Evolutionary conservation across 1,140 invertebrate genomes (phyloP).

Genomic region (Aphelenchoides fujianensis): DNA sequence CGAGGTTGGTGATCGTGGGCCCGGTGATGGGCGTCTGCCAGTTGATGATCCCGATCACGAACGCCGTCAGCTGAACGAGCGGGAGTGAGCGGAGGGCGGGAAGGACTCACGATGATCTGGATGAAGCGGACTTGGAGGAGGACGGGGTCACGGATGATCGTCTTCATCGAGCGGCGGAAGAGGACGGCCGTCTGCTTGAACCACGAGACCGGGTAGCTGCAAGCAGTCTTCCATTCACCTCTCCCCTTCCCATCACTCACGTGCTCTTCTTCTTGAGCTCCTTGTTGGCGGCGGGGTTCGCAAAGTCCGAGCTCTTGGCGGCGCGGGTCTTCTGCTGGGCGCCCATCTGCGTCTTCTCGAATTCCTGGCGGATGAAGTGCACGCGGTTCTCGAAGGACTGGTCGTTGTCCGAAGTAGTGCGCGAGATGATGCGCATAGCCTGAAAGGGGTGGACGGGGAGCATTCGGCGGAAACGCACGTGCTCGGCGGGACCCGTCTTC

Average conservation of each 20-base stretch:
- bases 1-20: constrained; percentile 87
- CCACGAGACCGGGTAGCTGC: constrained; percentile 78
- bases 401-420: neutral
- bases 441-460: neutral
- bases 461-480: constrained; percentile 63
- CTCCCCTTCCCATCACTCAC: neutral
- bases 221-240: constrained; percentile 16
- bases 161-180: constrained; percentile 82
- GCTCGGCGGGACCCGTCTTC: constrained; percentile 72
- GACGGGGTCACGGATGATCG: constrained; percentile 80
- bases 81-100: neutral
- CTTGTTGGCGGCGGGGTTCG: neutral
- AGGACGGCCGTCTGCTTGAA: constrained; percentile 80
- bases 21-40: constrained; percentile 77
- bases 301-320: neutral
- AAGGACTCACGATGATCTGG: constrained; percentile 75
- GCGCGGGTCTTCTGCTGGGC: neutral
- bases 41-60: constrained; percentile 82
- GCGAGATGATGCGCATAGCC: constrained; percentile 8
- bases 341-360: neutral
- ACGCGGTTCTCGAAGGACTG: constrained; percentile 1
- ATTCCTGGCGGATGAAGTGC: neutral
- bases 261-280: constrained; percentile 1
- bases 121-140: constrained; percentile 79
- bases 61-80: constrained; percentile 73